A percentile compares a stretch with the other conserved stretches of the same genome.
Evolutionary conservation across 2,797 vertebrate genomes (phyloP).

Genomic region (Lycodopsis pacificus): DNA sequence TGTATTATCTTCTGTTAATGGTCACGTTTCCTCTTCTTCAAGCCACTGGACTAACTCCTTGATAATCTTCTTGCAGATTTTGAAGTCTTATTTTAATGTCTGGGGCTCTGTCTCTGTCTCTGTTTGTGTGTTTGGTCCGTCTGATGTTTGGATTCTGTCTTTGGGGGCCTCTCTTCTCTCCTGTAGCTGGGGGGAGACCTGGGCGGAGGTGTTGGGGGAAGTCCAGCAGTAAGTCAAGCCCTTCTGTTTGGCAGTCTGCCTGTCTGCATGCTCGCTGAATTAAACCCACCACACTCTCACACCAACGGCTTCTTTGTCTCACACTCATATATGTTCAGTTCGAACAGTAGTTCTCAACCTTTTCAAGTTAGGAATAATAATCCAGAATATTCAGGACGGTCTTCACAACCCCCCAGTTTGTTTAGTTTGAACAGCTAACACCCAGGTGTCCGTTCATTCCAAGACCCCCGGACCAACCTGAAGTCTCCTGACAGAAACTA

Average conservation of each 20-base stretch:
- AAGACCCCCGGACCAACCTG: too few species aligned
- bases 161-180: conserved; percentile 77
- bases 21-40: not conserved
- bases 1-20: conserved; percentile 5
- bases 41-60: conserved; percentile 29
- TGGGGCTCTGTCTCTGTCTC: conserved; percentile 68
- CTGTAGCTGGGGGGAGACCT: conserved; percentile 99
- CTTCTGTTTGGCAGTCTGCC: conserved; percentile 77
- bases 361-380: not conserved
- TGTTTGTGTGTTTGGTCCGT: conserved; percentile 69
- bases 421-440: too few species aligned
- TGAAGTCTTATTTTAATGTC: conserved; percentile 15
- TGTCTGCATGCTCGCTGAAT: conserved; percentile 62
- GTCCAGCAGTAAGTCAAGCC: conserved; percentile 97
- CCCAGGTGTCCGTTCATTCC: too few species aligned
- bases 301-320: conserved; percentile 17
- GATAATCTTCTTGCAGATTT: conserved; percentile 25
- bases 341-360: not conserved
- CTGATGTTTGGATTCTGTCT: conserved; percentile 74
- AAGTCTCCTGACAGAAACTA: too few species aligned
- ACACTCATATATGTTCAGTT: not conserved
- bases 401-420: too few species aligned
- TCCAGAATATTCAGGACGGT: too few species aligned
- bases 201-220: conserved; percentile 99
- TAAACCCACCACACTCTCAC: conserved; percentile 33